Evolutionary conservation across 92 coral and sea anemone species (phyloP).

Genomic region (Epizoanthus scotinus): DNA sequence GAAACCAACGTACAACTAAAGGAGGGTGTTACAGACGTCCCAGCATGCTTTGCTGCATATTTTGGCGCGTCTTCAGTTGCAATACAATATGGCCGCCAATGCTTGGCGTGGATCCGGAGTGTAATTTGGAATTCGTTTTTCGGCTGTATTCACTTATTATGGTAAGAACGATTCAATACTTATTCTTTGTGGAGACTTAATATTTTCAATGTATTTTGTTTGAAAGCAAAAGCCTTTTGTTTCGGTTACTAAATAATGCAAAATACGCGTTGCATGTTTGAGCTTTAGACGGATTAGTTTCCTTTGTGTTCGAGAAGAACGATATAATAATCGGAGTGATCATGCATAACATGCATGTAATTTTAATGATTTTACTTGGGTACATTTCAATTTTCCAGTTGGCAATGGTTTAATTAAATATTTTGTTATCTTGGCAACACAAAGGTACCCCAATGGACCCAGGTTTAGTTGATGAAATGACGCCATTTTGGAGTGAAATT

Average conservation of each 20-base stretch:
- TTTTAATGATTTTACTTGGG: background rate
- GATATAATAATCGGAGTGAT: background rate
- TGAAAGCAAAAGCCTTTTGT: too few relatives aligned
- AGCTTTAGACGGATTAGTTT: background rate
- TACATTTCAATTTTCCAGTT: background rate
- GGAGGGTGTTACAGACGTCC: too few relatives aligned
- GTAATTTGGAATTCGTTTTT: too few relatives aligned
- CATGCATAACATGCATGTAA: background rate
- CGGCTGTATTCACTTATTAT: too few relatives aligned
- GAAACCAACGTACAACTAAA: too few relatives aligned
- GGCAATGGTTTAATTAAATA: background rate
- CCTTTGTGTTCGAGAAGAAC: background rate
- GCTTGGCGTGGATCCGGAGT: too few relatives aligned
- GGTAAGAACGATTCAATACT: too few relatives aligned
- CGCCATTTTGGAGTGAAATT: background rate
- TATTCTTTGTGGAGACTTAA: background rate
- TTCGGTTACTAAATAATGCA: too few relatives aligned
- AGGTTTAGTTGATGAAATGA: constrained; percentile 2
- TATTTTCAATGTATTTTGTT: background rate
- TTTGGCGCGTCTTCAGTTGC: too few relatives aligned
- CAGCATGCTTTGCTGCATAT: too few relatives aligned
- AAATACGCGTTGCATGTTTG: background rate
- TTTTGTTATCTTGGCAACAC: background rate
- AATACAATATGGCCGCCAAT: too few relatives aligned
- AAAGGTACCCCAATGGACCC: background rate